These are phyloP conservation scores for Hormiphora californensis DNA, from an alignment of 37 sponge, comb jelly and placozoan species.

Conservation along the genomic window DNA sequence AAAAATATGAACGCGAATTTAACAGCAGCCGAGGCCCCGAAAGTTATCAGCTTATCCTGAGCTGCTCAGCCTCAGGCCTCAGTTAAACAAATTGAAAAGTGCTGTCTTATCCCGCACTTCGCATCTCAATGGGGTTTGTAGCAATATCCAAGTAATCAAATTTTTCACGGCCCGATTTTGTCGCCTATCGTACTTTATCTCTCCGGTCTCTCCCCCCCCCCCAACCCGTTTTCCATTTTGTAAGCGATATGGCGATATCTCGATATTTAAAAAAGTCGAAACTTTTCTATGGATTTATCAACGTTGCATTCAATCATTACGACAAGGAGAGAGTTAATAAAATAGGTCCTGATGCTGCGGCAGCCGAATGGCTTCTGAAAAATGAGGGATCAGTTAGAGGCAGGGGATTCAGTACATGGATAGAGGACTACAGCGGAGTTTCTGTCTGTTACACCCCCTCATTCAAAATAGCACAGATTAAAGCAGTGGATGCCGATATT, in stretches of 20 bases:
- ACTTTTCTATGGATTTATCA: conserved; percentile 33
- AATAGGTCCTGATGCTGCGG: conserved; percentile 48
- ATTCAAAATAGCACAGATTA: not conserved
- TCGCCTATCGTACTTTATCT: too few relatives aligned
- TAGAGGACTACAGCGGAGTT: not conserved
- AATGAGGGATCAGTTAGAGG: conserved; percentile 27
- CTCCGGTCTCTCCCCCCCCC: too few relatives aligned
- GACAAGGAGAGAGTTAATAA: not conserved
- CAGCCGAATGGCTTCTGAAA: conserved; percentile 42
- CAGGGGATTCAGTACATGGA: not conserved
- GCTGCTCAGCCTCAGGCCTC: too few relatives aligned
- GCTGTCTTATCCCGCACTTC: too few relatives aligned
- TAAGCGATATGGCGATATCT: not conserved
- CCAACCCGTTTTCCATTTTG: too few relatives aligned
- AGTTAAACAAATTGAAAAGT: too few relatives aligned
- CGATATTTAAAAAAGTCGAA: not conserved
- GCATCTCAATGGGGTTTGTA: too few relatives aligned
- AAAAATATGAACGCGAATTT: too few relatives aligned
- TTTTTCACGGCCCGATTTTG: too few relatives aligned
- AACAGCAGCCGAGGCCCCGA: too few relatives aligned
- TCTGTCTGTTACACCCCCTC: not conserved
- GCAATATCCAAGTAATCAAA: too few relatives aligned
- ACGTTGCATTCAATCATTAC: conserved; percentile 20
- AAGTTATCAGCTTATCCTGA: too few relatives aligned
- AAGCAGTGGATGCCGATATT: conserved; percentile 27